Percentiles rank a stretch among this genome's conserved stretches.
Evolutionary conservation across 2,888 invertebrate species (phyloP).

Genomic region (Drosophila atroscutellata): DNA sequence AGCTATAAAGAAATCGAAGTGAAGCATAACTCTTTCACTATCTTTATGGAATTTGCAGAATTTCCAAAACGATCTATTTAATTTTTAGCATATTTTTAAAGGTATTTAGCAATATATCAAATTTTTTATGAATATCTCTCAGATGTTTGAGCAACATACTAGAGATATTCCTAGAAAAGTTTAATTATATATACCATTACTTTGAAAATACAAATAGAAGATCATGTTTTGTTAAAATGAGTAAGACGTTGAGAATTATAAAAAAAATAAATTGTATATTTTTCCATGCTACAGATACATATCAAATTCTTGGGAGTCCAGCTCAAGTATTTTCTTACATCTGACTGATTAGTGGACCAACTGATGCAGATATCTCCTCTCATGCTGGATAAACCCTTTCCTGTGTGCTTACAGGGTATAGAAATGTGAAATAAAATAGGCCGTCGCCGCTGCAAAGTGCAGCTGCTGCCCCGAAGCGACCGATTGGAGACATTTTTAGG

Average conservation of each 20-base stretch:
- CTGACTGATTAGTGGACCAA: neutral
- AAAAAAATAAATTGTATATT: neutral
- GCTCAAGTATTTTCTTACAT: neutral
- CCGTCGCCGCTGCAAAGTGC: conserved; percentile 14
- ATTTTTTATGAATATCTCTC: neutral
- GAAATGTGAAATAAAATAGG: conserved; percentile 70
- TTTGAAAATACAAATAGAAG: neutral
- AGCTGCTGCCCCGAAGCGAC: conserved; percentile 37
- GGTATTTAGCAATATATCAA: neutral
- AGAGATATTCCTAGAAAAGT: neutral
- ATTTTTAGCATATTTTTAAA: neutral
- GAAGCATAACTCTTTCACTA: neutral
- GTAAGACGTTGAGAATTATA: neutral
- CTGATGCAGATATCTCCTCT: neutral
- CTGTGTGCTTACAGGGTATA: conserved; percentile 35
- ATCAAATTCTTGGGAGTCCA: neutral
- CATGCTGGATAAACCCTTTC: neutral
- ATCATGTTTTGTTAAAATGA: neutral
- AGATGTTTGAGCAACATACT: neutral
- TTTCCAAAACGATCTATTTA: neutral
- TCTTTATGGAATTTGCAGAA: neutral
- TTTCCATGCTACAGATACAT: neutral
- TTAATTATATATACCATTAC: neutral
- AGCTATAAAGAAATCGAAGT: neutral
- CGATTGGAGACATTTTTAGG: conserved; percentile 68